Evolutionary conservation across 2,888 invertebrate species (phyloP).

Genomic region (Limenitis camilla): DNA sequence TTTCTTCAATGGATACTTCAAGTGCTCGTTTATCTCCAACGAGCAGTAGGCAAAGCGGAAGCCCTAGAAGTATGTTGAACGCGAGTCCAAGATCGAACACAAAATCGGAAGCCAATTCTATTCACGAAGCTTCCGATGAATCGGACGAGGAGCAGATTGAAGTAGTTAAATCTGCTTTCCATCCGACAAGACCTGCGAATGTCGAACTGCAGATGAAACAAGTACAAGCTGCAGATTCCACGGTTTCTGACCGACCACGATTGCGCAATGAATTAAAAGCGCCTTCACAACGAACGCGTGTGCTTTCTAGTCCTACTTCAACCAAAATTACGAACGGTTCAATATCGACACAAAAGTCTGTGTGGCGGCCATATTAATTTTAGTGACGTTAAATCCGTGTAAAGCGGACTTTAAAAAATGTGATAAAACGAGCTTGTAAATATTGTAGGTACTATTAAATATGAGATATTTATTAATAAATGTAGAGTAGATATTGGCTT

Average conservation of each 20-base stretch:
- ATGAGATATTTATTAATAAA: constrained; percentile 40
- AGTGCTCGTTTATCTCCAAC: constrained; percentile 71
- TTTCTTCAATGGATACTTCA: constrained; percentile 63
- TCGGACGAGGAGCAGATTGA: constrained; percentile 84
- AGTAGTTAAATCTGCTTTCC: constrained; percentile 84
- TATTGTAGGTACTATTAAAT: constrained; percentile 36
- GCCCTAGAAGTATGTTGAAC: constrained; percentile 63
- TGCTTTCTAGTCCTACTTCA: constrained; percentile 66
- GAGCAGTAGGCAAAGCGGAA: constrained; percentile 72
- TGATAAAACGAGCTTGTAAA: constrained; percentile 73
- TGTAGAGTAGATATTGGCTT: constrained; percentile 54
- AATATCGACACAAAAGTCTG: constrained; percentile 77
- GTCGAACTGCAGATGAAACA: constrained; percentile 71
- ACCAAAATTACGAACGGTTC: constrained; percentile 75
- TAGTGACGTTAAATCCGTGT: constrained; percentile 36
- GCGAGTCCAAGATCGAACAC: constrained; percentile 67
- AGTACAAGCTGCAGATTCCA: constrained; percentile 76
- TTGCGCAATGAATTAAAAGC: constrained; percentile 75
- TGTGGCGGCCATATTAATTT: constrained; percentile 83
- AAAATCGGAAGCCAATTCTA: constrained; percentile 77
- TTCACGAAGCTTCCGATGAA: constrained; percentile 76
- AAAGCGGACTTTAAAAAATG: constrained; percentile 54
- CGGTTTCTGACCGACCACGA: constrained; percentile 68
- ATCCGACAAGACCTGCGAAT: constrained; percentile 77
- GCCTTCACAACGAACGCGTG: constrained; percentile 69